Evolutionary conservation across 2,113 vertebrate species (phyloP).

Genomic region (Protobothrops mucrosquamatus): DNA sequence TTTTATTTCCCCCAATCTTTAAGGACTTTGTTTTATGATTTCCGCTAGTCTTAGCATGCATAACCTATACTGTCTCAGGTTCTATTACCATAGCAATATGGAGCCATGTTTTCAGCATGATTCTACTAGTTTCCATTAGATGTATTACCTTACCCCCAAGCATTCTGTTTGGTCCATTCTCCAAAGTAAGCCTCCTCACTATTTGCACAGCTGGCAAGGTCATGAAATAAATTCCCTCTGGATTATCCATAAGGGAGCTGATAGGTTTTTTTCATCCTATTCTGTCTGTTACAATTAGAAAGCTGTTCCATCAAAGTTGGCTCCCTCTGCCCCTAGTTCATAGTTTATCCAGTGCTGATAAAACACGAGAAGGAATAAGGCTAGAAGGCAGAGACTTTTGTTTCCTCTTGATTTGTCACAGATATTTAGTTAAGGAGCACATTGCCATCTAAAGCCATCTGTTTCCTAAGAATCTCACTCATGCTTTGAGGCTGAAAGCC

Average conservation of each 20-base stretch:
- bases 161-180: conserved; percentile 33
- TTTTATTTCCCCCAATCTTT: neutral
- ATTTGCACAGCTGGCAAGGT: neutral
- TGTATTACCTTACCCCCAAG: conserved; percentile 47
- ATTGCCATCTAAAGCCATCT: neutral
- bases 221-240: neutral
- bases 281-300: neutral
- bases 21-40: neutral
- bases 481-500: neutral
- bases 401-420: neutral
- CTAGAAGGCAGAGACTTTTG: neutral
- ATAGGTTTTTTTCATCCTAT: neutral
- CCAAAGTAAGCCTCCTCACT: neutral
- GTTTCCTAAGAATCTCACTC: conserved; percentile 3
- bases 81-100: neutral
- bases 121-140: neutral
- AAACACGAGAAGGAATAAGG: neutral
- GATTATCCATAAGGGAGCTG: neutral
- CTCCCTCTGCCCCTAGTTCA: neutral
- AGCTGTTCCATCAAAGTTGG: neutral
- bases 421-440: neutral
- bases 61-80: neutral
- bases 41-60: neutral
- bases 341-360: neutral
- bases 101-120: neutral